Evolutionary conservation across 2,113 vertebrate species (phyloP).

Genomic region (Rhinopomastus cyanomelas): DNA sequence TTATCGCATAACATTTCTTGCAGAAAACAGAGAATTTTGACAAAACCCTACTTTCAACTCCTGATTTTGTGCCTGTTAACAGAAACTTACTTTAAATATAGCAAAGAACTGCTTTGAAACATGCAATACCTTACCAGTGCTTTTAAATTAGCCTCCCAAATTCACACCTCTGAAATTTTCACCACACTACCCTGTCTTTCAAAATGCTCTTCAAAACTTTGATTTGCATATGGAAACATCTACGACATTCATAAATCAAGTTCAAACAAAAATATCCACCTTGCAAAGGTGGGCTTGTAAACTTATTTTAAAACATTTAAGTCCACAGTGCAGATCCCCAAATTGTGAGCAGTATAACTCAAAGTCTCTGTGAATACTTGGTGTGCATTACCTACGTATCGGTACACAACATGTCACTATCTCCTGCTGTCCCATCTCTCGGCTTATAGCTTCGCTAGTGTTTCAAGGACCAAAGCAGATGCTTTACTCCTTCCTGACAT

Average conservation of each 20-base stretch:
- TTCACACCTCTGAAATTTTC: not conserved
- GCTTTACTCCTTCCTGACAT: not conserved
- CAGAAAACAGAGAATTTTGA: not conserved
- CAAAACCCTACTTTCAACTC: not conserved
- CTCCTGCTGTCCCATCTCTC: not conserved
- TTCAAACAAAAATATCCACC: not conserved
- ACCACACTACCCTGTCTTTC: not conserved
- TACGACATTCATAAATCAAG: not conserved
- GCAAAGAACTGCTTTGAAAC: not conserved
- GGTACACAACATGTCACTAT: not conserved
- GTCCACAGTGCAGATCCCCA: not conserved
- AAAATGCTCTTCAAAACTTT: not conserved
- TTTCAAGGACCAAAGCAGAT: not conserved
- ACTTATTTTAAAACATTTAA: not conserved
- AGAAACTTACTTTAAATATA: not conserved
- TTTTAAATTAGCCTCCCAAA: not conserved
- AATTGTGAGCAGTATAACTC: not conserved
- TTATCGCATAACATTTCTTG: not conserved
- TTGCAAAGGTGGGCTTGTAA: not conserved
- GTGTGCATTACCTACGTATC: not conserved
- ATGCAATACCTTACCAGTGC: not conserved
- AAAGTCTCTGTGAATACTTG: not conserved
- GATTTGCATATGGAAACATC: not conserved
- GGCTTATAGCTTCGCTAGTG: not conserved
- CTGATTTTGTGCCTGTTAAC: not conserved